phyloP scores from a whole-genome alignment of 2,113 vertebrate genomes.

The Capra hircus region DNA sequence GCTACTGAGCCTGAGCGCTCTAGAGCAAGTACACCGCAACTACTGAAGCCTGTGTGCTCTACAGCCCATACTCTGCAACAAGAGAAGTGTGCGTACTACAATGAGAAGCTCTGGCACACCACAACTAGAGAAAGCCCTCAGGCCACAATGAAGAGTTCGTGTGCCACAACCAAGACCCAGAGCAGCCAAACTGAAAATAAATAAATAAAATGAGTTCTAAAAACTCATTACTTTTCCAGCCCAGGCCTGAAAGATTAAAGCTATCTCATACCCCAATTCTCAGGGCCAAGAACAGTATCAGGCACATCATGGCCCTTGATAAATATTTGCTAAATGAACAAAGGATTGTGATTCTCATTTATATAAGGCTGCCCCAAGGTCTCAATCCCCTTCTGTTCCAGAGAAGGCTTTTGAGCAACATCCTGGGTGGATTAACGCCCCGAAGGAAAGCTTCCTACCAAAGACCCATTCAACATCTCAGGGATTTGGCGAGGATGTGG shows the following conservation, averaged over 20 bases:
- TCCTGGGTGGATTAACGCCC: neutral
- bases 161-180: neutral
- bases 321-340: neutral
- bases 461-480: neutral
- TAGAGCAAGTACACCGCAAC: accelerated
- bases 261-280: neutral
- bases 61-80: neutral
- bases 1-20: neutral
- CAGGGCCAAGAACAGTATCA: neutral
- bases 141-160: neutral
- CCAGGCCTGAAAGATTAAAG: neutral
- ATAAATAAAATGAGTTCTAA: neutral
- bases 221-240: neutral
- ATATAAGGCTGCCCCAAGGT: neutral
- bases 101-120: neutral
- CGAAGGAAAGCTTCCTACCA: neutral
- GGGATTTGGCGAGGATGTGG: neutral
- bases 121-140: neutral
- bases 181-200: neutral
- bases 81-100: neutral
- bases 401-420: neutral
- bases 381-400: neutral
- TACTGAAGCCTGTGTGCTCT: neutral
- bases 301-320: neutral
- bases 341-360: neutral